Evolutionary conservation across 2,113 vertebrate genomes (phyloP).

Genomic region (Charadrius vociferus): DNA sequence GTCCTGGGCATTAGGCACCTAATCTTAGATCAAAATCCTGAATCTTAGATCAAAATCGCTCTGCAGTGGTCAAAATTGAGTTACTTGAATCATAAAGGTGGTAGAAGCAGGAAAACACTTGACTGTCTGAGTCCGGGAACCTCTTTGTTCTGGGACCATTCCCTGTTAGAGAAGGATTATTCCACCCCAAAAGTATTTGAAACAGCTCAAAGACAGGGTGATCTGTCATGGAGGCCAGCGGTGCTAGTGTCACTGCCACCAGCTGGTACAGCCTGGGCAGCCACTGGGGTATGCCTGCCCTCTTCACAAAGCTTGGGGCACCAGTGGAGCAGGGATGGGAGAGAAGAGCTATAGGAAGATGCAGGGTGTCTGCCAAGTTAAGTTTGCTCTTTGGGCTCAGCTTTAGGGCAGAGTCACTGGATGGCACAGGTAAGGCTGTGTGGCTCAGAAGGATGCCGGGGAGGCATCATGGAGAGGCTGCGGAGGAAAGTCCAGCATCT

Average conservation of each 20-base stretch:
- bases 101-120: neutral
- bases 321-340: neutral
- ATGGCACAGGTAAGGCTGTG: neutral
- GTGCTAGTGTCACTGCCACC: neutral
- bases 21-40: neutral
- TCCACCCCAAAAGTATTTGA: neutral
- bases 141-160: neutral
- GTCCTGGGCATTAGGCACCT: neutral
- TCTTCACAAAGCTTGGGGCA: neutral
- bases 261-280: neutral
- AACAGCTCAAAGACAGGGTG: neutral
- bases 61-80: rapidly evolving
- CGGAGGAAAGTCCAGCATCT: neutral
- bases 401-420: neutral
- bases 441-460: neutral
- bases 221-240: neutral
- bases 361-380: neutral
- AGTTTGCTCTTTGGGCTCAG: neutral
- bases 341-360: neutral
- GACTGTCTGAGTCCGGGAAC: neutral
- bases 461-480: neutral
- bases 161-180: neutral
- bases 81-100: neutral
- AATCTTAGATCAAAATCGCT: neutral
- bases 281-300: neutral